Conservation (phyloP, 1,140 invertebrate genomes). For the Nautilus pompilius region DNA sequence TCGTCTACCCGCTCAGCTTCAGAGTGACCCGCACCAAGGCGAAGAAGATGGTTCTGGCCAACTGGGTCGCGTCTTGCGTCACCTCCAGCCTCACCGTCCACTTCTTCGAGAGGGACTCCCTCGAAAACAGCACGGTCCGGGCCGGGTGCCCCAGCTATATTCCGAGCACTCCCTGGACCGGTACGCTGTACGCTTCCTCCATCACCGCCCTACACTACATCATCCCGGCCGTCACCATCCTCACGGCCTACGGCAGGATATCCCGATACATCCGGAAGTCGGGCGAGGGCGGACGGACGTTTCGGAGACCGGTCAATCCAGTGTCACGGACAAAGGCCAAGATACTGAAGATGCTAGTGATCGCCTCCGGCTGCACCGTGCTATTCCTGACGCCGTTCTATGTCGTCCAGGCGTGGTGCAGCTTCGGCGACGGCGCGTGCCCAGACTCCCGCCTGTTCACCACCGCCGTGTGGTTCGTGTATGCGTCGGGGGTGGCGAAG, state of each 20-base stretch:
- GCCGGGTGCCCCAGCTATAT: constrained; percentile 26
- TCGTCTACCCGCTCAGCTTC: constrained; percentile 46
- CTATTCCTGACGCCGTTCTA: constrained; percentile 25
- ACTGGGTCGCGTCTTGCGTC: constrained; percentile 20
- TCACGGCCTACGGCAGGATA: constrained; percentile 23
- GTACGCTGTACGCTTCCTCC: constrained; percentile 19
- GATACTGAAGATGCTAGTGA: constrained; percentile 41
- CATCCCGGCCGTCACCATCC: constrained; percentile 18
- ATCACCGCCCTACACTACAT: constrained; percentile 21
- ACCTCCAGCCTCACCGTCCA: constrained; percentile 25
- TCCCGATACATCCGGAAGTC: constrained; percentile 31
- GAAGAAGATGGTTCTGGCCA: constrained; percentile 29
- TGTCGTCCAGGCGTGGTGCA: constrained; percentile 22
- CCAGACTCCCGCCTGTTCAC: constrained; percentile 16
- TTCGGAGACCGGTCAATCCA: constrained; percentile 28
- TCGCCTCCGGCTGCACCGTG: constrained; percentile 18
- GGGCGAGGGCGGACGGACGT: constrained; percentile 11
- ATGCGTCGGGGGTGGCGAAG: constrained; percentile 20
- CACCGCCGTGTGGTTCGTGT: constrained; percentile 17
- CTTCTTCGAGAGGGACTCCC: constrained; percentile 21
- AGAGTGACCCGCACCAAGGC: constrained; percentile 42
- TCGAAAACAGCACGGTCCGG: background rate
- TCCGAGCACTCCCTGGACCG: constrained; percentile 12
- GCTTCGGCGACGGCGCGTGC: background rate
- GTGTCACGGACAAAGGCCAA: constrained; percentile 44